Evolutionary conservation across 2,113 vertebrate genomes (phyloP), one percentile per base, ranked within the genome.

Genomic region (Nesoenas mayeri): DNA sequence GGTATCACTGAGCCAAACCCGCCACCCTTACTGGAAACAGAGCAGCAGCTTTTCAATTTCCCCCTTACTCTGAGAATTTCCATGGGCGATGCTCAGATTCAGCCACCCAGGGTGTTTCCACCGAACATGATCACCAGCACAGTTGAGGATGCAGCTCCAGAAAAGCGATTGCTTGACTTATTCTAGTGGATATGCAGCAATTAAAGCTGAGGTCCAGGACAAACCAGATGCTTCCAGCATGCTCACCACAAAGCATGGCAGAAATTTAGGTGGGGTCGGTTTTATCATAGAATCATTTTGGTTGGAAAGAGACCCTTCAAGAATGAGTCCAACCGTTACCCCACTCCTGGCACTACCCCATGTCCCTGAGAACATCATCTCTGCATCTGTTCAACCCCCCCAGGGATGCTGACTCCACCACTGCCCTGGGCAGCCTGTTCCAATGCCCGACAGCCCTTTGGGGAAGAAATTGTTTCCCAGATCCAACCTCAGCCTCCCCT

Each of bases 61-160:
- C 19, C 12, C 9, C 9, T 62, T 22, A 18, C 15, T 34, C 5
- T 9, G 56, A 17, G 25, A 42, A 75, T 82, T 88, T 54, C 71
- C n/a, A 28, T 4, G 14, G 56, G 8, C 13, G 48, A 85, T 22
- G 31, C 21, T 42, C 0, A 0, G 61, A 25, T 11, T 34, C 40
- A 44, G 32, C 47, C 61, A 36, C 38, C 9, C 64, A 48, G 24
- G 51, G 28, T 5, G 24, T 57, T 26, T 54, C 16, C 69, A 72
- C 16, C 69, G 69, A 57, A 38, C 40, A 12, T 0, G 1, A 25
- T 1, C 19, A 17, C n/a, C 75, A 82, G 62, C 38, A 38, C 5
- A 51, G 6, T 25, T 1, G 1, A 53, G 60, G 42, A 28, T 44
- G 32, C 60, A 54, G n/a, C 54, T 78, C 57, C 81, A 69, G 38